Evolutionary conservation across 1,140 invertebrate species (phyloP), one percentile per base, ranked within the genome.

Genomic region (Cryptotermes secundus): DNA sequence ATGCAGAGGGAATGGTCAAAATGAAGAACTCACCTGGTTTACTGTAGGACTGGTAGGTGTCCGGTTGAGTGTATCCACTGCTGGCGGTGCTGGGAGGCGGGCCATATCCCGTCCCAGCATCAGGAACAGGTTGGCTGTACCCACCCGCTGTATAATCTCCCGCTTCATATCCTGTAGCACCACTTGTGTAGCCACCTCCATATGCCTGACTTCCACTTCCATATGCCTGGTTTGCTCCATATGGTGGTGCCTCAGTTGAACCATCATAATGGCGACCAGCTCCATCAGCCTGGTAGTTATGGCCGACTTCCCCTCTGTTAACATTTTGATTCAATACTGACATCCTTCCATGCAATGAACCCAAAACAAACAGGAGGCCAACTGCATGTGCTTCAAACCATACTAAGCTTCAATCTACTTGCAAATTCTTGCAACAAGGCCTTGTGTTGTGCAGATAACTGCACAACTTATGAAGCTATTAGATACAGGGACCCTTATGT

Each of bases 61-160:
- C 83, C n/a, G 65, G 65, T 42, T 59, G 49, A 26, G 79, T 24
- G 31, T 80, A 79, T 34, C 45, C 42, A 26, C 83, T n/a, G 26
- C 22, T 22, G 14, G 72, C 72, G 7, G 83, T 38, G 12, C 59
- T 38, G 35, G 83, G 83, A 35, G 83, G 83, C 14, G 65, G 49
- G 26, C 83, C 83, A 34, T 84, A 84, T 65, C 49, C 83, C 9
- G 83, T 22, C 83, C 72, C 35, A 10, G 72, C 31, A 36, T 84
- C 83, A 34, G 53, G 31, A 34, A 72, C 59, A 79, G 83, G 83
- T 35, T 31, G 34, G 19, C n/a, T 49, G 72, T 84, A 84, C 36
- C 83, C 83, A 34, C 83, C 83, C 19, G 59, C 83, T 36, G 49
- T 26, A 34, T 84, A 84, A 38, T 84, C 83, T 42, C 72, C 83